phyloP scores from a whole-genome alignment of 2,888 invertebrate genomes.

The Itoplectis maculator region DNA sequence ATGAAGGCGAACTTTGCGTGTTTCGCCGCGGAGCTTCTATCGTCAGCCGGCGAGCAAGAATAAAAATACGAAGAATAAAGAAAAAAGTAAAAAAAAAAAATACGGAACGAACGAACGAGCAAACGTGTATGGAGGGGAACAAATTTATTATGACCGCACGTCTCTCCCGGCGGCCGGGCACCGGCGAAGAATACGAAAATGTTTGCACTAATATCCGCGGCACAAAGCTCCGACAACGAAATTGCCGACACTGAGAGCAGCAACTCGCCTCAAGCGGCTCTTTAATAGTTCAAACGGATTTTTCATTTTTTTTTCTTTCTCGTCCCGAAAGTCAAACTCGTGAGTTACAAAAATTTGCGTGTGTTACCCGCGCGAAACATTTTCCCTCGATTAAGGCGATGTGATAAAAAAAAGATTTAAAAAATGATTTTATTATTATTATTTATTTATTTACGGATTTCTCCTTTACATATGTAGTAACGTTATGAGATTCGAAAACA shows the following conservation, averaged over 20 bases:
- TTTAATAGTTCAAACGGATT: neutral
- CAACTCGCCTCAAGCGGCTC: neutral
- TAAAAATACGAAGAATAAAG: conserved; percentile 13
- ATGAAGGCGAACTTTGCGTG: conserved; percentile 55
- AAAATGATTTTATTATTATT: neutral
- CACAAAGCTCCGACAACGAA: neutral
- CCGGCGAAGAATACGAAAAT: neutral
- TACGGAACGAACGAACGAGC: neutral
- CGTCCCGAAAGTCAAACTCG: too few species aligned
- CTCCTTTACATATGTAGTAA: too few species aligned
- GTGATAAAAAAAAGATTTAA: too few species aligned
- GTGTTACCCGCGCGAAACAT: too few species aligned
- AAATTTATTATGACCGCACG: neutral
- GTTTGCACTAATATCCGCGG: neutral
- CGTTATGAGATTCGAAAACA: too few species aligned
- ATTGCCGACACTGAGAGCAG: neutral
- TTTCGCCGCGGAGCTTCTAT: conserved; percentile 33
- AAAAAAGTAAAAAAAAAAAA: conserved; percentile 16
- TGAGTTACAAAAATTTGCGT: too few species aligned
- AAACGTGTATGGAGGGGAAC: neutral
- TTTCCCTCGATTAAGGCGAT: too few species aligned
- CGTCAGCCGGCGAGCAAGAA: conserved; percentile 25
- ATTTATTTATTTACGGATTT: too few species aligned
- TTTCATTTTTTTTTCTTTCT: too few species aligned
- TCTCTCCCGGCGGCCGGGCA: neutral